These are phyloP conservation scores for Psix sp. DNA, from an alignment of 1,140 invertebrate species.

Conservation along the genomic window DNA sequence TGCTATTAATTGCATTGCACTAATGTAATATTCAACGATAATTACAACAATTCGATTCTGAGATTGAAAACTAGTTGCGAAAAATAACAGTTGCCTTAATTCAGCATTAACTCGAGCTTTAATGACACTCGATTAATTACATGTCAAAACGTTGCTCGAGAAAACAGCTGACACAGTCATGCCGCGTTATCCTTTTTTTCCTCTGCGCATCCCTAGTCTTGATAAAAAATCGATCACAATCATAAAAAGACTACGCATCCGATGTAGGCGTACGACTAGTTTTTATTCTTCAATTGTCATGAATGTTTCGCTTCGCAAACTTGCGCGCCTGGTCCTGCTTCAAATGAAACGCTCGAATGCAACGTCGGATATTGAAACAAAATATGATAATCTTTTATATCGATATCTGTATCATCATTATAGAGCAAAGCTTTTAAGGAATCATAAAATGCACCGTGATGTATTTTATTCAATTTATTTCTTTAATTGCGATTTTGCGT, in stretches of 20 bases:
- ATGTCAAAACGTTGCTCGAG: slow-evolving; percentile 11
- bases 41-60: neutral
- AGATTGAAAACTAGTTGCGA: neutral
- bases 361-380: slow-evolving; percentile 5
- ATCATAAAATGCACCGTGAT: no score
- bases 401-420: slow-evolving; percentile 6
- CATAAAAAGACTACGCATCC: no score
- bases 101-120: neutral
- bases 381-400: slow-evolving; percentile 15
- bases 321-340: no score
- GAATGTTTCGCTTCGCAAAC: no score
- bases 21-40: slow-evolving; percentile 2
- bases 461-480: slow-evolving; percentile 22
- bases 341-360: no score
- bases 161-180: slow-evolving; percentile 11
- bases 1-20: neutral
- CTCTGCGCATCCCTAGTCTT: neutral
- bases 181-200: no score
- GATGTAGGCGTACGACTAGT: no score
- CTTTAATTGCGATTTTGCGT: slow-evolving; percentile 6
- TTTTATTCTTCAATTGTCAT: no score
- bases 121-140: slow-evolving; percentile 9
- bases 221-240: neutral
- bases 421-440: slow-evolving; percentile 8
- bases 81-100: no score